A percentile compares a stretch with the other conserved stretches of the same genome.
Evolutionary conservation across 2,797 vertebrate species (phyloP).

Genomic region (Harpagifer antarcticus): DNA sequence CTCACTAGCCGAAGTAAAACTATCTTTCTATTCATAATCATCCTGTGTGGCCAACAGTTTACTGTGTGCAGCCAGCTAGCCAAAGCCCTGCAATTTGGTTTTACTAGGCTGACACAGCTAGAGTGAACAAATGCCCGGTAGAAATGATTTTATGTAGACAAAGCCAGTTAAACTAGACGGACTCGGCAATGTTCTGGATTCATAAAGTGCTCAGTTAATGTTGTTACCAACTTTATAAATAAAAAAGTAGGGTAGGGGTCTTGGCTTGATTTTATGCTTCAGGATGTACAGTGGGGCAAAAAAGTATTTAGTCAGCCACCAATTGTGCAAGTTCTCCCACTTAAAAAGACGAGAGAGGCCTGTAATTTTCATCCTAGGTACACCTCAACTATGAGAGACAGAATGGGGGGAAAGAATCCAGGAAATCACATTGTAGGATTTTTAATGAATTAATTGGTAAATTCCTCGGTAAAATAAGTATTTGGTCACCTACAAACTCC

Average conservation of each 20-base stretch:
- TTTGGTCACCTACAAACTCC: too few species aligned
- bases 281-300: too few species aligned
- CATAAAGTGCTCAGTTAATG: constrained; percentile 41
- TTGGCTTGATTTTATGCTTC: constrained; percentile 12
- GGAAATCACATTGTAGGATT: too few species aligned
- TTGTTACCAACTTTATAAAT: constrained; percentile 44
- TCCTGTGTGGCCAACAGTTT: constrained; percentile 81
- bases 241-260: constrained; percentile 12
- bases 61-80: constrained; percentile 78
- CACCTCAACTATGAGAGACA: too few species aligned
- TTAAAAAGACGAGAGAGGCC: too few species aligned
- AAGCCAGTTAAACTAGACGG: constrained; percentile 65
- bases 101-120: constrained; percentile 82
- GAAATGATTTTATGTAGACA: constrained; percentile 74
- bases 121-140: constrained; percentile 75
- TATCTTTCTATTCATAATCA: constrained; percentile 74
- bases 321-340: too few species aligned
- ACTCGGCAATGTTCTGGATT: constrained; percentile 54
- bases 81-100: constrained; percentile 82
- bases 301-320: too few species aligned
- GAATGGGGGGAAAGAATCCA: too few species aligned
- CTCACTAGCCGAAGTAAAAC: constrained; percentile 67
- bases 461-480: too few species aligned
- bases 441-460: too few species aligned
- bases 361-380: too few species aligned